Percentiles rank a stretch among this genome's conserved stretches.
Conservation (phyloP, 2,797 vertebrate genomes). For the Xiphorhynchus erythropygius region DNA sequence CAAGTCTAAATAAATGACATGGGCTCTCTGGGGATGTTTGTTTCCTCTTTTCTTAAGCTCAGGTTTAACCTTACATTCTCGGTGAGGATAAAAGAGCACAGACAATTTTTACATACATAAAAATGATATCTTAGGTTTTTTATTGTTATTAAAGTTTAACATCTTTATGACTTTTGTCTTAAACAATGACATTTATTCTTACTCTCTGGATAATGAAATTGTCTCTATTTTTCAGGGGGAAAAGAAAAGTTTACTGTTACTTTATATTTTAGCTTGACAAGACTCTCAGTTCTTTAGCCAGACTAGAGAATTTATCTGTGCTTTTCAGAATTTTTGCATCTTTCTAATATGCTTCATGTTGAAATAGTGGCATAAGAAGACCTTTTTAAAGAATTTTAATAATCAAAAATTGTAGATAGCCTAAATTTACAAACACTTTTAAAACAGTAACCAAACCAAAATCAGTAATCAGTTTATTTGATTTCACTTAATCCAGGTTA, state of each 20-base stretch:
- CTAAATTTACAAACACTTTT: not conserved
- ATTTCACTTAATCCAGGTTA: not conserved
- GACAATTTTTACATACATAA: not conserved
- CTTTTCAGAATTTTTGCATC: not conserved
- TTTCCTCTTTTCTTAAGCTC: not conserved
- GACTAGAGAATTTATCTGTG: not conserved
- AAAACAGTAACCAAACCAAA: not conserved
- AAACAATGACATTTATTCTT: not conserved
- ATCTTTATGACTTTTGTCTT: not conserved
- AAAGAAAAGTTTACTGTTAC: rapidly evolving
- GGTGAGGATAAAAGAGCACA: not conserved
- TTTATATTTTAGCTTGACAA: not conserved
- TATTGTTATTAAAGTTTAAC: not conserved
- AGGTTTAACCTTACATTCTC: not conserved
- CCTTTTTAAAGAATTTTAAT: not conserved
- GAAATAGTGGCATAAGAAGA: not conserved
- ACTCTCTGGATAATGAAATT: not conserved
- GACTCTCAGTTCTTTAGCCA: not conserved
- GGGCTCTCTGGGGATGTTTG: rapidly evolving
- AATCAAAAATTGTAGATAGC: not conserved
- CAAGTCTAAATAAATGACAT: not conserved
- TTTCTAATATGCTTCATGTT: not conserved
- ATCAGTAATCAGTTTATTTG: not conserved
- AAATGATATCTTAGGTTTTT: rapidly evolving
- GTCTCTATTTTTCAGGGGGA: rapidly evolving